A percentile compares a stretch with the other conserved stretches of the same genome.
These are phyloP conservation scores for Nomada fabriciana DNA, from an alignment of 2,888 invertebrate genomes.

Conservation along the genomic window DNA sequence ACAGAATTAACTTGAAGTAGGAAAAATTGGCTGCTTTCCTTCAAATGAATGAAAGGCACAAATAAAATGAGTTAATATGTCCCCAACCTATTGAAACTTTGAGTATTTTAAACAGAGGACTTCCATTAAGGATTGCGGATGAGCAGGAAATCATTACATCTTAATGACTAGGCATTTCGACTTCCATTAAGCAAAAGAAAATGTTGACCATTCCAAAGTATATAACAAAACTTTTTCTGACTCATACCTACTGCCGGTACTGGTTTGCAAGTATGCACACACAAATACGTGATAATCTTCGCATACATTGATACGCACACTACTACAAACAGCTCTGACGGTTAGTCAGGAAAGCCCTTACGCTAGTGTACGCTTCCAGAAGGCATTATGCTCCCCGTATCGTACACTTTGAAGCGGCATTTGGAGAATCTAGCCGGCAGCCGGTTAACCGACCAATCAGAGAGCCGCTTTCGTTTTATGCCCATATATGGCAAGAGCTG, in stretches of 20 bases:
- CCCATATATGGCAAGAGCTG: conserved; percentile 93
- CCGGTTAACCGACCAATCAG: conserved; percentile 89
- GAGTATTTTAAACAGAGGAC: neutral
- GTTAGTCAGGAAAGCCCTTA: conserved; percentile 79
- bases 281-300: conserved; percentile 37
- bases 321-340: conserved; percentile 67
- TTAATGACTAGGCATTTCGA: neutral
- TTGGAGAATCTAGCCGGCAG: conserved; percentile 85
- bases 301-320: conserved; percentile 40
- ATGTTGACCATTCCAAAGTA: conserved; percentile 41
- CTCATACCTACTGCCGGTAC: conserved; percentile 69
- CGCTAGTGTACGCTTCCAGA: conserved; percentile 75
- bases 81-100: neutral
- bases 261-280: conserved; percentile 43
- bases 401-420: conserved; percentile 84
- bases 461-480: conserved; percentile 89
- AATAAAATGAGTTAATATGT: neutral
- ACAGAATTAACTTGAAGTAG: neutral
- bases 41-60: too few relatives aligned
- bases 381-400: conserved; percentile 78
- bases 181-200: conserved; percentile 31
- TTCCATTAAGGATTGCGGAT: neutral
- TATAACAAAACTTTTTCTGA: conserved; percentile 60
- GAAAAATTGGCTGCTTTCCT: too few relatives aligned
- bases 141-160: neutral